A percentile compares a stretch with the other conserved stretches of the same genome.
Evolutionary conservation across 1,140 invertebrate species (phyloP).

Genomic region (Apis florea): DNA sequence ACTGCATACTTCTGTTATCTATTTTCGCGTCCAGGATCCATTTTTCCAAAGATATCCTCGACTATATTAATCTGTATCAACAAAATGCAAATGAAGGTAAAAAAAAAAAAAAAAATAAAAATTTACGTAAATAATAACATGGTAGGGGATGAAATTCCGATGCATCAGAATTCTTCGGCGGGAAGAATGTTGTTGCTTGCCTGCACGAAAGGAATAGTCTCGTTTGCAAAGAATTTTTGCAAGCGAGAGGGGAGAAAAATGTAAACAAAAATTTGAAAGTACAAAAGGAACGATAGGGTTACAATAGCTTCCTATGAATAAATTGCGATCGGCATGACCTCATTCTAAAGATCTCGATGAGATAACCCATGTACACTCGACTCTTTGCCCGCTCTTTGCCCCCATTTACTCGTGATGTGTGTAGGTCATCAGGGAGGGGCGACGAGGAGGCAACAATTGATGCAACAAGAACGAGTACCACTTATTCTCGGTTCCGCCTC

Average conservation of each 20-base stretch:
- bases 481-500: slow-evolving; percentile 24
- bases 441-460: slow-evolving; percentile 38
- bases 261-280: background rate
- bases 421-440: slow-evolving; percentile 36
- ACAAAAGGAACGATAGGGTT: background rate
- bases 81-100: no score
- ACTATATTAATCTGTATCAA: no score
- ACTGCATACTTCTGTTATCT: no score
- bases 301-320: background rate
- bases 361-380: slow-evolving; percentile 52
- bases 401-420: slow-evolving; percentile 49
- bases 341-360: slow-evolving; percentile 54
- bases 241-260: no score
- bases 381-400: slow-evolving; percentile 56
- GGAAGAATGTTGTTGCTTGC: no score
- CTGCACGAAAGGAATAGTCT: background rate
- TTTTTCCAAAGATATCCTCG: no score
- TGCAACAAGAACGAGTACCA: slow-evolving; percentile 56
- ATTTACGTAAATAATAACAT: no score
- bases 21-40: no score
- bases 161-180: no score
- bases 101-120: no score
- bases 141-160: no score
- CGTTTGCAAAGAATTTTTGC: background rate
- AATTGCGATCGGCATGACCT: slow-evolving; percentile 52